These are phyloP conservation scores for Alosa alosa DNA, from an alignment of 2,113 vertebrate genomes.

Conservation along the genomic window DNA sequence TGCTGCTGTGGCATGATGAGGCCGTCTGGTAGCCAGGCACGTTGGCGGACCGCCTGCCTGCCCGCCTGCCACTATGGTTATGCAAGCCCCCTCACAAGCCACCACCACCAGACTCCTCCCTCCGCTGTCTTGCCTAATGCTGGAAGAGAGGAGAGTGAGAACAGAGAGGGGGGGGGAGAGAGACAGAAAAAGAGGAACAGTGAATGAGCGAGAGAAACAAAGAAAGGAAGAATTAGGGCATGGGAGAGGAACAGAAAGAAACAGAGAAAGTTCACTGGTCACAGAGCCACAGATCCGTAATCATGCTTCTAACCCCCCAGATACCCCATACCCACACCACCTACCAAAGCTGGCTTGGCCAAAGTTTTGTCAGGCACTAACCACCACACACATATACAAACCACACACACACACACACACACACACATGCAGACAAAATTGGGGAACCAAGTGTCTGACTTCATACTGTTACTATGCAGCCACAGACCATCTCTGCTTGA, in stretches of 20 bases:
- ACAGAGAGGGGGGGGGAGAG: not conserved
- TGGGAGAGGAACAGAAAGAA: not conserved
- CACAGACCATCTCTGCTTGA: constrained; percentile 13
- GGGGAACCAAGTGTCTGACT: not conserved
- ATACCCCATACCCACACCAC: not conserved
- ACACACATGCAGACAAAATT: constrained; percentile 2
- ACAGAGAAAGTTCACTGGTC: not conserved
- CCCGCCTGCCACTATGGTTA: constrained; percentile 42
- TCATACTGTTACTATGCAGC: constrained; percentile 17
- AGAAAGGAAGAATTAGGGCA: not conserved
- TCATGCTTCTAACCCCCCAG: not conserved
- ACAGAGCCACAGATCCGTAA: not conserved
- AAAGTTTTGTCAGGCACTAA: constrained; percentile 21
- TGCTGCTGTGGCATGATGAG: not conserved
- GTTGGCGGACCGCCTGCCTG: constrained; percentile 1
- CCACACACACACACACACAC: not conserved
- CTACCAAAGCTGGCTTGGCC: constrained; percentile 22
- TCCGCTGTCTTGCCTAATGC: not conserved
- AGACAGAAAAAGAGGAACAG: not conserved
- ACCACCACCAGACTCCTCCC: not conserved
- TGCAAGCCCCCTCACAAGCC: constrained; percentile 18
- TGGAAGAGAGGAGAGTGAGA: not conserved
- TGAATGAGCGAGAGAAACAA: not conserved
- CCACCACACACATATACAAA: not conserved
- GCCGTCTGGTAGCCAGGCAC: not conserved